Evolutionary conservation across 2,888 invertebrate genomes (phyloP), one percentile per base, ranked within the genome.

Genomic region (Ormyrus nitidulus): DNA sequence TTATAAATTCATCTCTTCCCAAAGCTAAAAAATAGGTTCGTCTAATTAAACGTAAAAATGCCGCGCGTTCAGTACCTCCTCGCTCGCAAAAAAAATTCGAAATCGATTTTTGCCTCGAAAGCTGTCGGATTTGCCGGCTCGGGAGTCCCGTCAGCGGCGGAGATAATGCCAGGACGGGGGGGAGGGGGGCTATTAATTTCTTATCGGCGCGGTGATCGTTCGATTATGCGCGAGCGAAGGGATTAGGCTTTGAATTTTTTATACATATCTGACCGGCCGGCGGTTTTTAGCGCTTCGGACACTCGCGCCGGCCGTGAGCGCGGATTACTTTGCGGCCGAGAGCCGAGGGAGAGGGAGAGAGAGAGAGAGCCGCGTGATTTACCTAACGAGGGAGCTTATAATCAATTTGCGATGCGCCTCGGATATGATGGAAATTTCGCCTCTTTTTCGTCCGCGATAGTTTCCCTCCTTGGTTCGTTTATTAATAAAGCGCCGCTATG

Each of bases 221-320:
- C 73, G 66, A 78, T 78, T 72, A 72, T 53, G 62, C 34, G 65
- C 74, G 49, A 51, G 46, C 48, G 61, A 49, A 61, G 10, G 65
- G 64, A 64, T 66, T 65, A 65, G 64, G 65, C 51, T 46, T 34
- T 65, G 66, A 59, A 77, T 77, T 71, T 68, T 76, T 76, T 61
- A 76, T 34, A 19, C 1, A 4, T 34, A 4, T 34, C 34, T 4
- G 34, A 34, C 34, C 11, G 46, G n/a, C 13, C 34, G 34, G 4
- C 34, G 34, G 34, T 61, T 46, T 53, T 69, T 69, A 46, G 54
- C 54, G 44, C 54, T 34, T 19, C 56, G 56, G n/a, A 59, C 34
- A 6, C 34, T 11, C 56, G 70, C 70, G 49, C 9, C 46, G 56
- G 49, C 49, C 68, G 54, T 66, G 66, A 19, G 44, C 56, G 51